Base-by-base conservation (phyloP, 2,797 vertebrate genomes). In the Notoglanidium macrostoma region DNA sequence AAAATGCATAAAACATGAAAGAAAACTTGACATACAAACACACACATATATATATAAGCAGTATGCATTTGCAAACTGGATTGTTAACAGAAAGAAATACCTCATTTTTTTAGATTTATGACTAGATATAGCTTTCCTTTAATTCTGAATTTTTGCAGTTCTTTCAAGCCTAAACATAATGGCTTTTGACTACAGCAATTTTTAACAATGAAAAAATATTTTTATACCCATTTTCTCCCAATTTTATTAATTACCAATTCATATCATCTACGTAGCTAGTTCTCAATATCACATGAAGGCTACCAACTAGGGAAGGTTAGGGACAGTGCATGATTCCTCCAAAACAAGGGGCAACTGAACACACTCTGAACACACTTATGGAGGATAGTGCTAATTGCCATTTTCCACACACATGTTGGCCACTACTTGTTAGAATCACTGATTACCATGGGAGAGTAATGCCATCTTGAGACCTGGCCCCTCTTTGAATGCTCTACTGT, bases 111-210 rank as follows among this genome's bases (percentile, higher is more conserved):
- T 11, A 59, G 23, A 70, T 80, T 70, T 29, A 1, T 55, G 19
- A 59, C 51, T 21, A 68, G 74, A 67, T 19, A 32, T 49, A 63
- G n/a, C 8, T 63, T 85, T 79, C 23, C 17, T 63, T 85, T 78
- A 7, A 12, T 32, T 79, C 35, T 7, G 21, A 65, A 65, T 35
- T 54, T 23, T 85, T 67, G 2, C 32, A 54, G 54, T 54, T 21
- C 10, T 40, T 40, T 9, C 46, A 55, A 61, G 32, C 32, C 35
- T 40, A 61, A 40, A 61, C 21, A 79, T 35, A 59, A 26, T 23
- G 15, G 55, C 19, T 54, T 77, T 77, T 32, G 74, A 32, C n/a
- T n/a, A 9, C 74, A 55, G 74, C n/a, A 29, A 77, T 54, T 77
- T 54, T 29, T 77, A 77, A 74, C 2, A 46, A 11, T 23, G 3